Percentiles rank a stretch among this genome's conserved stretches.
These are phyloP conservation scores for Apteryx owenii DNA, from an alignment of 2,113 vertebrate genomes.

Conservation along the genomic window DNA sequence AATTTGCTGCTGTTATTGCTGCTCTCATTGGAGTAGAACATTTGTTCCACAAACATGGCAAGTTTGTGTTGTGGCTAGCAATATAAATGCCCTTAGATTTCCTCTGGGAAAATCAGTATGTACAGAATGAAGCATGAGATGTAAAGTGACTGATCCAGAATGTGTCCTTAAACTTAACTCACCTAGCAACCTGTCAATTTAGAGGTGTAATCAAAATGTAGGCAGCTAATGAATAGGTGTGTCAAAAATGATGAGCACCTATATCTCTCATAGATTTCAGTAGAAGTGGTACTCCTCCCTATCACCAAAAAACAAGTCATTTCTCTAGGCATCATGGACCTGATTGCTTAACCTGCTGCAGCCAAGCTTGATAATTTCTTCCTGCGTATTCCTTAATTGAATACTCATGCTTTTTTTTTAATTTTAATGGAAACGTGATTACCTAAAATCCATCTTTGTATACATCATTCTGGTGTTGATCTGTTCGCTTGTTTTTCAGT, in stretches of 20 bases:
- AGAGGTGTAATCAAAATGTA: background rate
- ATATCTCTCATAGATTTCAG: background rate
- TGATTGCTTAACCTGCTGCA: background rate
- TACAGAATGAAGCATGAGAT: fast-evolving
- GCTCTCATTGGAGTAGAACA: background rate
- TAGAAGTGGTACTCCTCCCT: background rate
- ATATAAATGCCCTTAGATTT: background rate
- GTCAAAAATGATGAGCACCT: background rate
- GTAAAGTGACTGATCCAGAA: background rate
- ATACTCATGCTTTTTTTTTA: fast-evolving
- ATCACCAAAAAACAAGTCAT: background rate
- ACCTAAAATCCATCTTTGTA: background rate
- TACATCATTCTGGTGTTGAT: background rate
- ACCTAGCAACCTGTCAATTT: background rate
- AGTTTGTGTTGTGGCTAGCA: background rate
- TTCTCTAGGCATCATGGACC: background rate
- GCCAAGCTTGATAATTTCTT: background rate
- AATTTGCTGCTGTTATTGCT: background rate
- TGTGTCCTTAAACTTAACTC: background rate
- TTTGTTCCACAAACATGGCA: background rate
- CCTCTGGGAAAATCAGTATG: background rate
- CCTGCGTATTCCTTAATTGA: background rate
- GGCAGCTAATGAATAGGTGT: background rate
- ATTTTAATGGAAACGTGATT: background rate
- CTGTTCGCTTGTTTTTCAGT: background rate